A percentile compares a stretch with the other conserved stretches of the same genome.
Evolutionary conservation across 2,888 invertebrate genomes (phyloP).

Genomic region (Andrena hattorfiana): DNA sequence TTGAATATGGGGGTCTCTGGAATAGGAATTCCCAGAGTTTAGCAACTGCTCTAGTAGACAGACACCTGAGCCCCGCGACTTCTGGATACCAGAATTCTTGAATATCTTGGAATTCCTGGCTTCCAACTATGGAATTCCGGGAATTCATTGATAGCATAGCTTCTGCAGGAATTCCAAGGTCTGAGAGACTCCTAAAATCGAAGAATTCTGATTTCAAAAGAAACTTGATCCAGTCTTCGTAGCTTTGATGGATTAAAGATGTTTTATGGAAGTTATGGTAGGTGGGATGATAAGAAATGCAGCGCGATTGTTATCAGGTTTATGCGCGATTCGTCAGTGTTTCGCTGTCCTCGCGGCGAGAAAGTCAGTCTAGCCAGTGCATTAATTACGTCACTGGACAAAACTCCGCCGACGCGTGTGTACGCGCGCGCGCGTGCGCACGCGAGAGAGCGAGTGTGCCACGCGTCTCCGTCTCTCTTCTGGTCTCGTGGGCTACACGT

Average conservation of each 20-base stretch:
- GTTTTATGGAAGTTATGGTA: too few relatives aligned
- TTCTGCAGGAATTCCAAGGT: not conserved
- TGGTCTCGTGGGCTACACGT: conserved; percentile 30
- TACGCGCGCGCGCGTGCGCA: not conserved
- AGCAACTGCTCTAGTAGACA: not conserved
- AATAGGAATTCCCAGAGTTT: not conserved
- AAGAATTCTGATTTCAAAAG: not conserved
- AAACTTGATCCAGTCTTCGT: too few relatives aligned
- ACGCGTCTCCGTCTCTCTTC: conserved; percentile 41
- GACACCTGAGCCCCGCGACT: not conserved
- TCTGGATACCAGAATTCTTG: not conserved
- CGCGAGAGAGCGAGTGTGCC: too few relatives aligned
- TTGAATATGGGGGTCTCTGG: not conserved
- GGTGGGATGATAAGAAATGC: not conserved
- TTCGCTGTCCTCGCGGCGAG: conserved; percentile 48
- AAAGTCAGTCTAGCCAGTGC: conserved; percentile 61
- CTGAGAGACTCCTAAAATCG: not conserved
- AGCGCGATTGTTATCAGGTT: conserved; percentile 14
- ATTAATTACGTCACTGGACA: conserved; percentile 66
- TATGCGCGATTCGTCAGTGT: conserved; percentile 27
- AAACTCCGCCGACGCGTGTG: conserved; percentile 54
- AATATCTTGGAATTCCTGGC: not conserved
- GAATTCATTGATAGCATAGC: not conserved
- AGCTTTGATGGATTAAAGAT: too few relatives aligned
- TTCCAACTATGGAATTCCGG: not conserved